These are phyloP conservation scores for Schrankia costaestrigalis DNA, from an alignment of 2,888 invertebrate species.

Conservation along the genomic window DNA sequence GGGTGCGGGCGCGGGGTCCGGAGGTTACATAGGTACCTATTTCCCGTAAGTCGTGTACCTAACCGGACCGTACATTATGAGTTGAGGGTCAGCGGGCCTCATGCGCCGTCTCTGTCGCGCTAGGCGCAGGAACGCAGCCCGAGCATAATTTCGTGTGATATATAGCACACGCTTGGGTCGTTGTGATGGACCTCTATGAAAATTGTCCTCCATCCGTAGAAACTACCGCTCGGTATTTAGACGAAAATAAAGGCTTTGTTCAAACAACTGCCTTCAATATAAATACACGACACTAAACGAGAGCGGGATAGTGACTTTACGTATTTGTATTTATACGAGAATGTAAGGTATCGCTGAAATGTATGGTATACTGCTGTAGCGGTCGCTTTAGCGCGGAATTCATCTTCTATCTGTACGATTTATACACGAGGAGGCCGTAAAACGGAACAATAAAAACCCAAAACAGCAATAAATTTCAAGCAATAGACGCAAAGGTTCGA, in stretches of 20 bases:
- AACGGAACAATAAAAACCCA: slow-evolving; percentile 82
- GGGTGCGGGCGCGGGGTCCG: slow-evolving; percentile 70
- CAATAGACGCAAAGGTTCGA: slow-evolving; percentile 80
- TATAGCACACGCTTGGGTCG: slow-evolving; percentile 66
- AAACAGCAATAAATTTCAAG: slow-evolving; percentile 81
- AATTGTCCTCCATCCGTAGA: slow-evolving; percentile 51
- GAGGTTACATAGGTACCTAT: slow-evolving; percentile 74
- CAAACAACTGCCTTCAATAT: slow-evolving; percentile 32
- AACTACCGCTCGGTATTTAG: slow-evolving; percentile 46
- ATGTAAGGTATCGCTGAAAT: slow-evolving; percentile 52
- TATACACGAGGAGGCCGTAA: slow-evolving; percentile 79
- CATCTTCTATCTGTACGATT: slow-evolving; percentile 79
- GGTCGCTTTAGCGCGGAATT: slow-evolving; percentile 71
- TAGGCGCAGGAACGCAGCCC: slow-evolving; percentile 54
- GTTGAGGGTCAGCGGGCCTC: slow-evolving; percentile 77
- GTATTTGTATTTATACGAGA: slow-evolving; percentile 41
- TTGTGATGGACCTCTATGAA: slow-evolving; percentile 69
- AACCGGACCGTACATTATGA: slow-evolving; percentile 82
- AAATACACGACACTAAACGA: slow-evolving; percentile 28
- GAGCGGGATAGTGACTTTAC: slow-evolving; percentile 27
- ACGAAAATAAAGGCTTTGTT: slow-evolving; percentile 38
- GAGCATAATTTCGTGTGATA: slow-evolving; percentile 78
- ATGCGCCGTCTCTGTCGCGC: slow-evolving; percentile 72
- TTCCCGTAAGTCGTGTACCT: slow-evolving; percentile 80
- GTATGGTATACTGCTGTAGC: slow-evolving; percentile 63